These are phyloP conservation scores for Protula sp. DNA, from an alignment of 2,888 invertebrate genomes.

Conservation along the genomic window DNA sequence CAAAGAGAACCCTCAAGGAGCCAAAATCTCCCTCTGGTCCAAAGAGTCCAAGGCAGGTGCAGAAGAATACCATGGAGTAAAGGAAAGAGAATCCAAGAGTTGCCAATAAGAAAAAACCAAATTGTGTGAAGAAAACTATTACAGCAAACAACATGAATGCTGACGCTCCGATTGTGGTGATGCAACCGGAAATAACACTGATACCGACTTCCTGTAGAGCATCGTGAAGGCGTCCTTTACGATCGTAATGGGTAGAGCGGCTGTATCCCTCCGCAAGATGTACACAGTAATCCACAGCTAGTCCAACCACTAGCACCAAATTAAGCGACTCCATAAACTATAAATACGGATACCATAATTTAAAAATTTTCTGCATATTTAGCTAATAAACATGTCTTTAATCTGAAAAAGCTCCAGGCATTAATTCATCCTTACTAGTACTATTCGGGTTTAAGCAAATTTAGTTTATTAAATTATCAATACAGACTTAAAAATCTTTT, in stretches of 20 bases:
- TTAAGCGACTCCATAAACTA: slow-evolving; percentile 39
- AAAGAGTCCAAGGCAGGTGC: slow-evolving; percentile 28
- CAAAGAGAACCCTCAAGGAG: too few relatives aligned
- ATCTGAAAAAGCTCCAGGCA: too few relatives aligned
- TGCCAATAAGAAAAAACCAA: slow-evolving; percentile 41
- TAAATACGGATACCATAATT: too few relatives aligned
- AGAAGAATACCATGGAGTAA: slow-evolving; percentile 34
- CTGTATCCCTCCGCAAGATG: slow-evolving; percentile 44
- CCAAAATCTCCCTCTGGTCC: slow-evolving; percentile 29
- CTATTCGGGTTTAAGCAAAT: too few relatives aligned
- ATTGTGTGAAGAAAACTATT: slow-evolving; percentile 41
- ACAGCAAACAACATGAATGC: slow-evolving; percentile 42
- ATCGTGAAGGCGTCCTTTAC: slow-evolving; percentile 32
- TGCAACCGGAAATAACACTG: slow-evolving; percentile 40
- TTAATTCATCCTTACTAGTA: too few relatives aligned
- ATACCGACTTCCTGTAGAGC: slow-evolving; percentile 37
- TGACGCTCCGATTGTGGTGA: slow-evolving; percentile 42
- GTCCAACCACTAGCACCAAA: slow-evolving; percentile 37
- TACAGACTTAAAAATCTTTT: too few relatives aligned
- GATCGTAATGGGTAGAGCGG: slow-evolving; percentile 25
- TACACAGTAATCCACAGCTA: slow-evolving; percentile 42
- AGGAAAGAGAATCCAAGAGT: slow-evolving; percentile 42
- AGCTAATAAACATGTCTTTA: too few relatives aligned
- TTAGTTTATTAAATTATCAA: too few relatives aligned
- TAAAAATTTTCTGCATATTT: too few relatives aligned